Conservation (phyloP, 2,113 vertebrate genomes). For the Labrus mixtus region DNA sequence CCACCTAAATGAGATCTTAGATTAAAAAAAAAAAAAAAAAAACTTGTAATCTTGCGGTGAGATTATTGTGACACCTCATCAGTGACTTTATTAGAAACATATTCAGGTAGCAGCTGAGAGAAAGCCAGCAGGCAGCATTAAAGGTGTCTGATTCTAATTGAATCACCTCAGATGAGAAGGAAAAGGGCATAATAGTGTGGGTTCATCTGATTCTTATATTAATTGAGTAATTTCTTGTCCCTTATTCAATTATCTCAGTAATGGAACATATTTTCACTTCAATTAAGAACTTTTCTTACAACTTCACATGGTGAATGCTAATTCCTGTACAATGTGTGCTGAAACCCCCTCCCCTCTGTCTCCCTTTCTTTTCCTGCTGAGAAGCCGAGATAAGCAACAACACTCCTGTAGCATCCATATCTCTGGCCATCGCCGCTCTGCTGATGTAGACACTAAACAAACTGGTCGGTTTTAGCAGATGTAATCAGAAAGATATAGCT, state of each 20-base stretch:
- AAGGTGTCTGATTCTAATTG: conserved; percentile 61
- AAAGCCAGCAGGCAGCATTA: conserved; percentile 49
- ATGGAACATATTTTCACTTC: conserved; percentile 49
- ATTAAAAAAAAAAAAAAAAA: conserved; percentile 58
- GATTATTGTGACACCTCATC: conserved; percentile 29
- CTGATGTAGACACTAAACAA: conserved; percentile 80
- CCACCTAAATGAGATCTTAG: conserved; percentile 22
- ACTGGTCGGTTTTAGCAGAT: conserved; percentile 79
- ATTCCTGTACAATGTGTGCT: conserved; percentile 34
- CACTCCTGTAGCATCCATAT: conserved; percentile 64
- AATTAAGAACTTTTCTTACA: conserved; percentile 49
- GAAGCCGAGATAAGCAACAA: conserved; percentile 65
- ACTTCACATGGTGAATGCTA: conserved; percentile 35
- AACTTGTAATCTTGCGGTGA: conserved; percentile 38
- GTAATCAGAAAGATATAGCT: conserved; percentile 76
- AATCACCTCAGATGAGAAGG: conserved; percentile 50
- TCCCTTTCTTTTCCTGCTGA: conserved; percentile 17
- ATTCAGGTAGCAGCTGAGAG: conserved; percentile 35
- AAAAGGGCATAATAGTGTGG: conserved; percentile 28
- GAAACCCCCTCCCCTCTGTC: conserved; percentile 22
- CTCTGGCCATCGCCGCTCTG: conserved; percentile 66
- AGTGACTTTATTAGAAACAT: conserved; percentile 58
- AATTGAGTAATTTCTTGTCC: conserved; percentile 55
- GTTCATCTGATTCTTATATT: conserved; percentile 61
- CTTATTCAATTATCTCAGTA: conserved; percentile 58